Base-by-base conservation (phyloP, 2,797 vertebrate species). In the Peromyscus aztecus region DNA sequence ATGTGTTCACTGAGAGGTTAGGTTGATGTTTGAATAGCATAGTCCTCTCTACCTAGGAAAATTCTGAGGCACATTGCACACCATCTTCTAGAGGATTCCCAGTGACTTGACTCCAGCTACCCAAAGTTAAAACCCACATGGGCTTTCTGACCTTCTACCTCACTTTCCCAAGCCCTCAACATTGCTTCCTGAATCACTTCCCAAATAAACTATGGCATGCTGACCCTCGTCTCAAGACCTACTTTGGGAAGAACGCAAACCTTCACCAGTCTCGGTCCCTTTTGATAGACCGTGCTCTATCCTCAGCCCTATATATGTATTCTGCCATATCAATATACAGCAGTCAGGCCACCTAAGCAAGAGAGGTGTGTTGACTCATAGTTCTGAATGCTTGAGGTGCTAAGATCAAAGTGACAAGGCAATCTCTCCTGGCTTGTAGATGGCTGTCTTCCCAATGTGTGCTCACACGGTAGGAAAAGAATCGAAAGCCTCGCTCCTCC, bases 241-340 rank as follows among this genome's bases (percentile, higher is more conserved):
- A 8, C 76, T 91, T 95, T 83, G 31, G 13, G 76, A 90, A 96
- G 80, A 95, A 87, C 4, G 73, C 94, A 85, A 59, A 67, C 29
- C 21, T 65, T 65, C 67, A 40, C 34, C 40, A 40, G 9, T 80
- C 40, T 16, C 29, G 14, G 84, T 77, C 63, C 57, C 49, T 84
- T 96, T 59, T 84, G n/a, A 43, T 40, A 46, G 16, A 73, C 49
- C 40, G 1, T 6, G 2, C 16, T 92, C 49, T 69, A 46, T n/a
- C 69, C 21, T 55, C 86, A 67, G 23, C n/a, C 29, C 16, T 49
- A 8, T 57, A 29, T 57, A 63, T 19, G 12, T 29, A 11, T 46
- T 46, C 13, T 49, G 17, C 40, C 31, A 4, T 49, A 61, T 65
- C 65, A 94, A 77, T 95, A 92, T n/a, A 31, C 82, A 82, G 23